Conservation (phyloP, 2,113 vertebrate species). For the Plestiodon gilberti region DNA sequence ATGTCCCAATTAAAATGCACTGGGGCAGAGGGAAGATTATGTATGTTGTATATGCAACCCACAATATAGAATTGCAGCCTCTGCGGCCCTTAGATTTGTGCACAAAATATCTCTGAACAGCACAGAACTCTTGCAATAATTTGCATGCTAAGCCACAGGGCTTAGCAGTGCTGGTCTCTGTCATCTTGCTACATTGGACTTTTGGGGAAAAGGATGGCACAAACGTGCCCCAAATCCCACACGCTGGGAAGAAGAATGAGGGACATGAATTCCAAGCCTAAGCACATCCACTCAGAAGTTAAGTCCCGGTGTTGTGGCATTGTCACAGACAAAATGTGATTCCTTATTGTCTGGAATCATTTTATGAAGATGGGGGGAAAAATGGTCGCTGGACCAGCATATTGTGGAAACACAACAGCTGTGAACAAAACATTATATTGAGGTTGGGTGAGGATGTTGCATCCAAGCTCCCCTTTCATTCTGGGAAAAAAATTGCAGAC, state of each 20-base stretch:
- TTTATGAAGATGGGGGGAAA: not conserved
- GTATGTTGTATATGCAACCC: not conserved
- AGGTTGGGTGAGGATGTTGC: no score
- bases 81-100: not conserved
- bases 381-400: no score
- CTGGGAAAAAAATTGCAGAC: not conserved
- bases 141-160: not conserved
- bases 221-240: no score
- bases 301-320: no score
- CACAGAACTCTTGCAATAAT: not conserved
- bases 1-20: not conserved
- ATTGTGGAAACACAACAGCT: no score
- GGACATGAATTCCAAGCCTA: no score
- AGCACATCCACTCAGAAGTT: no score
- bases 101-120: not conserved
- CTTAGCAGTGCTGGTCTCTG: no score
- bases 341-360: no score
- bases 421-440: no score
- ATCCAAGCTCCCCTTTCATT: not conserved
- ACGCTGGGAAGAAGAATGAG: no score
- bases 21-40: not conserved
- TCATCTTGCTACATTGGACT: no score
- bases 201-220: not conserved
- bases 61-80: not conserved
- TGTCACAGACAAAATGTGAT: not conserved